Conservation (phyloP, 2,113 vertebrate genomes). For the Malurus melanocephalus region DNA sequence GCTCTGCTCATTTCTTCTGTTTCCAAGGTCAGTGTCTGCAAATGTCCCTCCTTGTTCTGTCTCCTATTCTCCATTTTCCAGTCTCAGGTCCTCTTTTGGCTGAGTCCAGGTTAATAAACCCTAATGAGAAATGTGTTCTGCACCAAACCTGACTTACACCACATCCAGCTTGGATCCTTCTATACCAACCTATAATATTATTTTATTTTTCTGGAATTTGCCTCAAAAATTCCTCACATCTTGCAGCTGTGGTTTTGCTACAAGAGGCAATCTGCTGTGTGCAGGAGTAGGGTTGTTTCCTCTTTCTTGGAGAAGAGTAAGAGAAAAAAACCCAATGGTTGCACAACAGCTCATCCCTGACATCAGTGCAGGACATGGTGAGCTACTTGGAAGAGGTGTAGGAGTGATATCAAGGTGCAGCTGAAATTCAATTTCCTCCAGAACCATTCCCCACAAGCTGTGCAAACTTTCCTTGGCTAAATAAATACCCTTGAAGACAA, state of each 20-base stretch:
- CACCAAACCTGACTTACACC: not conserved
- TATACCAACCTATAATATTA: not conserved
- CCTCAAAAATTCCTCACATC: not conserved
- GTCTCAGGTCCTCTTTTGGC: not conserved
- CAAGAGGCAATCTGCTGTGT: not conserved
- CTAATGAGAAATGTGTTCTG: not conserved
- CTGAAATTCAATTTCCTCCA: constrained; percentile 62
- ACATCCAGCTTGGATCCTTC: not conserved
- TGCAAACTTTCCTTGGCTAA: constrained; percentile 62
- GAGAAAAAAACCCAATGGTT: not conserved
- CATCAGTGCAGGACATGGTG: not conserved
- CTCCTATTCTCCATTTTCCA: not conserved
- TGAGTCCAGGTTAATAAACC: not conserved
- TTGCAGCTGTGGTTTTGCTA: not conserved
- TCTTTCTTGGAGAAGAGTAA: not conserved
- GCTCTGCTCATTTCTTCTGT: not conserved
- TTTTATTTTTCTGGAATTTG: not conserved
- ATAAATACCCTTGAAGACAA: constrained; percentile 67
- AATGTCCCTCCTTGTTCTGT: not conserved
- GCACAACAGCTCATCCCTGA: not conserved
- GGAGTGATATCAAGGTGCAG: constrained; percentile 7
- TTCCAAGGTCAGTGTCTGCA: not conserved
- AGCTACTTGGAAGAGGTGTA: not conserved
- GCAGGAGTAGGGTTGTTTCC: not conserved
- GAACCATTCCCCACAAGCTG: constrained; percentile 35